These are phyloP conservation scores for Hippocampus comes DNA, from an alignment of 2,113 vertebrate species.

Conservation along the genomic window DNA sequence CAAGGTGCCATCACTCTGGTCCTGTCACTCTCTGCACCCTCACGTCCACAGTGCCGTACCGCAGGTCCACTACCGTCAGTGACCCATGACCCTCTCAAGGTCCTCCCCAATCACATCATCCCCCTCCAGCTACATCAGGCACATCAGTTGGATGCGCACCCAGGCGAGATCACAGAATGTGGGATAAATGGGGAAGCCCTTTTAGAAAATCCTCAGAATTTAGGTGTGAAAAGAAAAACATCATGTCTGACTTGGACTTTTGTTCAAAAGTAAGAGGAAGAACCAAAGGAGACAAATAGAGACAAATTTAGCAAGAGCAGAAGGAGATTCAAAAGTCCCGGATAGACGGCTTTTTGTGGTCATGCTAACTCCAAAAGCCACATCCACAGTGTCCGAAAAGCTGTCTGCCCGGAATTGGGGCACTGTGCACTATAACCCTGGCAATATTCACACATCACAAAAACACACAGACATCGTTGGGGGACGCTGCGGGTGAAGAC, in stretches of 20 bases:
- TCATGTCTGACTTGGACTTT: conserved; percentile 41
- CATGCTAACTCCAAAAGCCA: conserved; percentile 21
- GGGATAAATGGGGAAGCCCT: conserved; percentile 47
- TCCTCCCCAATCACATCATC: conserved; percentile 1
- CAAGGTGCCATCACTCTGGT: conserved; percentile 60
- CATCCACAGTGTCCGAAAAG: conserved; percentile 39
- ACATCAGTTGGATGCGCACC: conserved; percentile 48
- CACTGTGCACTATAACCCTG: conserved; percentile 43
- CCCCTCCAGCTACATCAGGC: conserved; percentile 24
- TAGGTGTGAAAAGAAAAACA: conserved; percentile 36
- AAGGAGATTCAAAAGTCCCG: conserved; percentile 41
- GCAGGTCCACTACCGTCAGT: conserved; percentile 36
- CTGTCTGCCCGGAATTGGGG: conserved; percentile 48
- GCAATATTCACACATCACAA: conserved; percentile 53
- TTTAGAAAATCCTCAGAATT: conserved; percentile 26
- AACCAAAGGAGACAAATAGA: conserved; percentile 10
- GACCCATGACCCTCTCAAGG: conserved; percentile 41
- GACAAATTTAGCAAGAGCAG: conserved; percentile 47
- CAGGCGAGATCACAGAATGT: conserved; percentile 54
- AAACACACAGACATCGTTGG: conserved; percentile 46
- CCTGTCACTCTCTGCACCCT: conserved; percentile 49
- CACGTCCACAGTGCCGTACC: conserved; percentile 39
- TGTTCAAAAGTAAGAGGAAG: conserved; percentile 23
- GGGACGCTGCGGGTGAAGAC: conserved; percentile 50
- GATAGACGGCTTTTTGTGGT: conserved; percentile 41